phyloP scores from a whole-genome alignment of 2,797 vertebrate species.

The Spondyliosoma cantharus region DNA sequence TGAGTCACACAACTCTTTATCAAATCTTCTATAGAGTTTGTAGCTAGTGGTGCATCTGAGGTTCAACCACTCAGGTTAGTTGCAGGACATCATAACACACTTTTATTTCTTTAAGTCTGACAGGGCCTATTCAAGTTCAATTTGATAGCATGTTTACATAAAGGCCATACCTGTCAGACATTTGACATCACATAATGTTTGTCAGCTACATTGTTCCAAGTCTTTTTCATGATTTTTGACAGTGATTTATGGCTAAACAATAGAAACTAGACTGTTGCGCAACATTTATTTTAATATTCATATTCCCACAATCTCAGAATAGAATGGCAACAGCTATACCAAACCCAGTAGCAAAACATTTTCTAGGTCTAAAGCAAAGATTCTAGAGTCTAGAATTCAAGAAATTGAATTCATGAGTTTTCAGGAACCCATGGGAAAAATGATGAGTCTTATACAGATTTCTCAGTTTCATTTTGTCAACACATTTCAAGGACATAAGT shows the following conservation, averaged over 20 bases:
- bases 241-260: conserved; percentile 14
- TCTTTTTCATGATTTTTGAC: conserved; percentile 5
- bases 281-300: conserved; percentile 20
- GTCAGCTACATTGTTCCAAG: not conserved
- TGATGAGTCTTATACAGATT: not conserved
- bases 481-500: not conserved
- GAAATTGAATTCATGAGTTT: too few species aligned
- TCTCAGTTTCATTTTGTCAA: not conserved
- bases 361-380: not conserved
- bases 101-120: not conserved
- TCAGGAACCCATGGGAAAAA: too few species aligned
- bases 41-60: conserved; percentile 17
- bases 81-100: not conserved
- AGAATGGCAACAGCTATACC: not conserved
- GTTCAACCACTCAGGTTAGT: not conserved
- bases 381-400: too few species aligned
- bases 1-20: conserved; percentile 42
- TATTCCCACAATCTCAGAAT: not conserved
- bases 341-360: not conserved
- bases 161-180: not conserved
- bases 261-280: conserved; percentile 1
- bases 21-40: conserved; percentile 15
- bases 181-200: not conserved
- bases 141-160: conserved; percentile 15
- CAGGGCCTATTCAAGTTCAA: conserved; percentile 5